phyloP scores from a whole-genome alignment of 2,113 vertebrate species.

The Zapus hudsonius region DNA sequence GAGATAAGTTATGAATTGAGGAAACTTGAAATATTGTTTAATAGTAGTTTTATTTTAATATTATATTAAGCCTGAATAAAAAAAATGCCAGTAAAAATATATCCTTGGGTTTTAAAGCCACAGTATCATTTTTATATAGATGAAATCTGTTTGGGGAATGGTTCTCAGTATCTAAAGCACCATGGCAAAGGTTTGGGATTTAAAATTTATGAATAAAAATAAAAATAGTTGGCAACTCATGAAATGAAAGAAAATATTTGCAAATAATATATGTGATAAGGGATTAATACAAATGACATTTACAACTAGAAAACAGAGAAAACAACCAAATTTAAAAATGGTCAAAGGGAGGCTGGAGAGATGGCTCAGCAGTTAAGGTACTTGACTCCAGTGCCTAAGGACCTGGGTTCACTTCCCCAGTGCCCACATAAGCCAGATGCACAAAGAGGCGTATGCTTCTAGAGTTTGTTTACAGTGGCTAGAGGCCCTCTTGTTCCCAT shows the following conservation, averaged over 20 bases:
- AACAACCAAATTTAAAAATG: conserved; percentile 14
- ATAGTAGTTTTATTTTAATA: background rate
- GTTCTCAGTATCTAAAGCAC: conserved; percentile 38
- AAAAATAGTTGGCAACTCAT: conserved; percentile 32
- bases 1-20: conserved; percentile 15
- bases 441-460: too few relatives aligned
- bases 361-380: too few relatives aligned
- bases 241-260: conserved; percentile 36
- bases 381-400: too few relatives aligned
- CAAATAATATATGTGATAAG: conserved; percentile 1
- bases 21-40: conserved; percentile 23
- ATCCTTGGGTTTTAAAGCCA: background rate
- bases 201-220: conserved; percentile 27
- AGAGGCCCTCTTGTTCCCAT: too few relatives aligned
- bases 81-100: conserved; percentile 46
- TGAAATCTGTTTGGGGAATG: background rate
- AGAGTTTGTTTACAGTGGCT: too few relatives aligned
- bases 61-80: conserved; percentile 32
- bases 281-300: conserved; percentile 28
- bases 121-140: background rate
- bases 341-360: too few relatives aligned
- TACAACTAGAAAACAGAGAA: background rate
- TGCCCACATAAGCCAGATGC: too few relatives aligned
- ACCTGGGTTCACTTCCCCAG: too few relatives aligned
- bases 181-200: background rate